These are phyloP conservation scores for Serilophus lunatus DNA, from an alignment of 2,113 vertebrate species.

Conservation along the genomic window DNA sequence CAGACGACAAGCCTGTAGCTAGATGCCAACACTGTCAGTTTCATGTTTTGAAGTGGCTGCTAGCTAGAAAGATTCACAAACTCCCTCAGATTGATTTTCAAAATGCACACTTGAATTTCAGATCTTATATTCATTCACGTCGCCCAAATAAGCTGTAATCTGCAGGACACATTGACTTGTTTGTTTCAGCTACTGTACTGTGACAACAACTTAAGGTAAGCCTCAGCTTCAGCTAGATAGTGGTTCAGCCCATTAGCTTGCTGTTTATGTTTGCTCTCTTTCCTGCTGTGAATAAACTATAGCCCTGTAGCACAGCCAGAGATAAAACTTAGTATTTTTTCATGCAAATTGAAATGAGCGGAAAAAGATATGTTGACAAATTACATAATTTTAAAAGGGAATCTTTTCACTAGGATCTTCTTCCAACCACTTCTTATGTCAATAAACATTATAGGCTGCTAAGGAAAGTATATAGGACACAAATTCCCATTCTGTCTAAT, in stretches of 20 bases:
- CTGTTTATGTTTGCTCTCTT: slow-evolving; percentile 38
- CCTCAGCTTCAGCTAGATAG: neutral
- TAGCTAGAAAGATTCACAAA: neutral
- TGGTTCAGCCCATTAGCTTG: slow-evolving; percentile 51
- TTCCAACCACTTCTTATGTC: neutral
- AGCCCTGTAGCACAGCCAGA: slow-evolving; percentile 31
- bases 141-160: neutral
- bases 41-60: neutral
- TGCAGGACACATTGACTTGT: neutral
- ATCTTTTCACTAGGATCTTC: neutral
- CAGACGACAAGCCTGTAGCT: neutral
- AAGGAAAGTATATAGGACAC: neutral
- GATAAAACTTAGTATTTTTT: slow-evolving; percentile 12
- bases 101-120: neutral
- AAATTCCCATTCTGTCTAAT: neutral
- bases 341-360: slow-evolving; percentile 22
- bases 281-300: slow-evolving; percentile 52
- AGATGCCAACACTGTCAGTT: neutral
- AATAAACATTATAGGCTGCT: neutral
- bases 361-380: slow-evolving; percentile 37
- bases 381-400: slow-evolving; percentile 4
- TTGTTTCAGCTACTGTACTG: slow-evolving; percentile 27
- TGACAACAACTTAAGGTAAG: slow-evolving; percentile 8
- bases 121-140: neutral
- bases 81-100: neutral